Evolutionary conservation across 2,113 vertebrate genomes (phyloP).

Genomic region (Phocoena phocoena): DNA sequence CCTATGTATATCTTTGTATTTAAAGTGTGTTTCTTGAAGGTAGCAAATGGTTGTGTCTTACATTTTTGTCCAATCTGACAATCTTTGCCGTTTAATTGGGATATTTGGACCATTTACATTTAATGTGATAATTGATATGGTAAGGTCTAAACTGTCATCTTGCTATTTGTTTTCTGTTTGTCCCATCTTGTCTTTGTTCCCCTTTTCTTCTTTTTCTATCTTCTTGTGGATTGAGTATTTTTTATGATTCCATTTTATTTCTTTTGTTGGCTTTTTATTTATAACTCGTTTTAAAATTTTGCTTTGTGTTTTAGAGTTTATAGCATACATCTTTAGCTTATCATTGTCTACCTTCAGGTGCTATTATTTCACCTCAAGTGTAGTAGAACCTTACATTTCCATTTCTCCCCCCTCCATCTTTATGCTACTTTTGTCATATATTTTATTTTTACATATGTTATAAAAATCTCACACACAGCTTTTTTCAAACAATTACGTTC

Average conservation of each 20-base stretch:
- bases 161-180: not conserved
- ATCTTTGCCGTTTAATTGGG: not conserved
- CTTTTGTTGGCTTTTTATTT: not conserved
- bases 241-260: not conserved
- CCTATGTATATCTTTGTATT: not conserved
- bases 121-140: not conserved
- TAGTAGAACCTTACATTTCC: not conserved
- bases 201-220: not conserved
- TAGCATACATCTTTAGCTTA: not conserved
- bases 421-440: not conserved
- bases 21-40: not conserved
- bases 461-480: not conserved
- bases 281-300: not conserved
- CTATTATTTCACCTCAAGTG: not conserved
- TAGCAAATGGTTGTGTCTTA: not conserved
- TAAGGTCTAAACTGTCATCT: not conserved
- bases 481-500: not conserved
- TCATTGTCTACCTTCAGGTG: not conserved
- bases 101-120: not conserved
- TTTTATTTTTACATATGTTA: not conserved
- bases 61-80: not conserved
- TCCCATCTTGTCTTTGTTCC: not conserved
- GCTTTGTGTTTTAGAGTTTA: not conserved
- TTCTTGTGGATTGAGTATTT: not conserved
- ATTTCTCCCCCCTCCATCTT: not conserved